A percentile compares a stretch with the other conserved stretches of the same genome.
Evolutionary conservation across 2,888 invertebrate species (phyloP).

Genomic region (Phortica okadai): DNA sequence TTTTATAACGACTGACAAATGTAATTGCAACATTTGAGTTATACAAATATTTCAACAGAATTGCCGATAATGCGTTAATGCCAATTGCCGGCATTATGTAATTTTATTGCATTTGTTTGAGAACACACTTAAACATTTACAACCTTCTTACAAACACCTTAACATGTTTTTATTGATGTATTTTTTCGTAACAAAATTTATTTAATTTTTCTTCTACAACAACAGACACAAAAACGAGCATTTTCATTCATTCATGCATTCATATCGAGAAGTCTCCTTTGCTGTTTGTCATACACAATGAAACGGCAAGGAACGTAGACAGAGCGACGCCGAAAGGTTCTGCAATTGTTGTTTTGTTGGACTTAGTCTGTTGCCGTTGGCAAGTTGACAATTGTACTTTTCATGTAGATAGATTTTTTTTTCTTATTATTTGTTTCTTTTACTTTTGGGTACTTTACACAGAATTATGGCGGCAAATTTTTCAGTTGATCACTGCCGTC

Average conservation of each 20-base stretch:
- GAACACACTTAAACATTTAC: not conserved
- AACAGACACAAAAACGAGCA: not conserved
- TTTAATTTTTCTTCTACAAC: conserved; percentile 9
- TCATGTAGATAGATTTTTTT: conserved; percentile 43
- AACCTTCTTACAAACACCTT: conserved; percentile 44
- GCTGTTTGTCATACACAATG: conserved; percentile 35
- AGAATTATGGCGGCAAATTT: conserved; percentile 63
- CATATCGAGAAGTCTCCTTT: conserved; percentile 44
- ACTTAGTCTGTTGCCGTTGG: conserved; percentile 14
- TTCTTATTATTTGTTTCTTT: conserved; percentile 40
- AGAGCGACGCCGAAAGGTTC: conserved; percentile 53
- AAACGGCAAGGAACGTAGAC: conserved; percentile 48
- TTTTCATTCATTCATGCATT: conserved; percentile 52
- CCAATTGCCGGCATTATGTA: not conserved
- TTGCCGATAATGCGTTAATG: conserved; percentile 29
- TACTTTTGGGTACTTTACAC: conserved; percentile 62
- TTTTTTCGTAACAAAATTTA: conserved; percentile 46
- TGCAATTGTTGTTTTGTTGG: not conserved
- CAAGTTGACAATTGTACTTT: conserved; percentile 28
- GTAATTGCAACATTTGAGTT: not conserved
- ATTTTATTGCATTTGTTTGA: conserved; percentile 14
- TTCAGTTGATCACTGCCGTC: conserved; percentile 59
- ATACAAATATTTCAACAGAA: not conserved
- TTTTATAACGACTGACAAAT: not conserved
- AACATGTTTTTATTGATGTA: conserved; percentile 66